Conservation (phyloP, 1,140 invertebrate species). For the Drosophila pruinosa region DNA sequence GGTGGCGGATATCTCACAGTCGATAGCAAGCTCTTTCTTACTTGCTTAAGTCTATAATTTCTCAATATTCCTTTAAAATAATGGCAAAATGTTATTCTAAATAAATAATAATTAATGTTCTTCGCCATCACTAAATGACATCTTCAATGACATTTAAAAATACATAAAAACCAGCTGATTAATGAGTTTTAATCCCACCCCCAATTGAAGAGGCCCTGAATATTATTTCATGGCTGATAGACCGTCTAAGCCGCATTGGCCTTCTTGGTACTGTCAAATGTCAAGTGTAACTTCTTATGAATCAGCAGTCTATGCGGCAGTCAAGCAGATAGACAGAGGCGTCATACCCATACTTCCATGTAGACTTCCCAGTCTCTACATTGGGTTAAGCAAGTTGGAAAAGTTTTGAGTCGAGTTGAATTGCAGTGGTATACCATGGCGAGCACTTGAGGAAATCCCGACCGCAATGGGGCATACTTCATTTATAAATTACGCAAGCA, state of each 20-base stretch:
- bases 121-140: not conserved
- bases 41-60: no score
- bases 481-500: constrained; percentile 76
- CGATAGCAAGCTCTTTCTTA: no score
- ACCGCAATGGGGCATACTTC: constrained; percentile 62
- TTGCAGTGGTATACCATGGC: not conserved
- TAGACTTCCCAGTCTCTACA: not conserved
- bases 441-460: constrained; percentile 27
- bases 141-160: not conserved
- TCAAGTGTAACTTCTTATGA: constrained; percentile 33
- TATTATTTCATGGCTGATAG: constrained; percentile 30
- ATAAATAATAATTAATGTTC: not conserved
- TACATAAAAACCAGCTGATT: constrained; percentile 1
- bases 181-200: not conserved
- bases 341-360: not conserved
- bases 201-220: constrained; percentile 12
- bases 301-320: constrained; percentile 12
- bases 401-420: not conserved
- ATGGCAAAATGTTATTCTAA: not conserved
- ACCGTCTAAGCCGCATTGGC: constrained; percentile 7
- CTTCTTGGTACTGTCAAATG: constrained; percentile 28
- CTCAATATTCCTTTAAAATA: not conserved
- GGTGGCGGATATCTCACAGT: no score
- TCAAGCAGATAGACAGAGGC: not conserved
- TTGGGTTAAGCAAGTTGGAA: no score